These are phyloP conservation scores for Acanthoscelides obtectus DNA, from an alignment of 2,888 invertebrate species.

Conservation along the genomic window DNA sequence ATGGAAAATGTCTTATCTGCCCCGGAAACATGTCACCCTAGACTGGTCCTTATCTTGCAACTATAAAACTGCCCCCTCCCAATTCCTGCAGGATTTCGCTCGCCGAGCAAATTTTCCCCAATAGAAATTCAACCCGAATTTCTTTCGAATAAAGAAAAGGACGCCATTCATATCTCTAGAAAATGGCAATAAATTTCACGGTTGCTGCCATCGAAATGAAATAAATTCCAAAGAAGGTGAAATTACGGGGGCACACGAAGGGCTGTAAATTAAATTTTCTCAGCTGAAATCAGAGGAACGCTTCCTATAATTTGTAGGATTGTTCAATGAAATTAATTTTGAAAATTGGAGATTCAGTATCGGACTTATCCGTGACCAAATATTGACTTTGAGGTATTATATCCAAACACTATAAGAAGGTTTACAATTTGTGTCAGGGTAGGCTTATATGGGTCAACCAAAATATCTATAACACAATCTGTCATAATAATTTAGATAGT, in stretches of 20 bases:
- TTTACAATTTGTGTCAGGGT: no score
- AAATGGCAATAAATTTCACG: neutral
- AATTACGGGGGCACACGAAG: neutral
- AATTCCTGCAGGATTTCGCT: neutral
- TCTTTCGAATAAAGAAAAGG: neutral
- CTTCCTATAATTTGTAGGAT: neutral
- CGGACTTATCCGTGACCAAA: neutral
- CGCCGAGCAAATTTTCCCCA: neutral
- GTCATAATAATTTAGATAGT: no score
- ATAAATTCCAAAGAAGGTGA: neutral
- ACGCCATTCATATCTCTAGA: neutral
- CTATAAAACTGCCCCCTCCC: neutral
- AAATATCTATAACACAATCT: no score
- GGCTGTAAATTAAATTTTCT: neutral
- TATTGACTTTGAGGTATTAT: neutral
- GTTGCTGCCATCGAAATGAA: neutral
- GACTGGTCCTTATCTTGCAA: neutral
- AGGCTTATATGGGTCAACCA: no score
- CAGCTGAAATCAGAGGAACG: neutral
- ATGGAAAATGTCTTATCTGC: neutral
- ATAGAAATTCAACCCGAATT: neutral
- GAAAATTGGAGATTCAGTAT: neutral
- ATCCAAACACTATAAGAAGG: no score
- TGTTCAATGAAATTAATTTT: neutral
- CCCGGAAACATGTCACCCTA: neutral